Evolutionary conservation across 2,113 vertebrate species (phyloP), one percentile per base, ranked within the genome.

Genomic region (Aix galericulata): DNA sequence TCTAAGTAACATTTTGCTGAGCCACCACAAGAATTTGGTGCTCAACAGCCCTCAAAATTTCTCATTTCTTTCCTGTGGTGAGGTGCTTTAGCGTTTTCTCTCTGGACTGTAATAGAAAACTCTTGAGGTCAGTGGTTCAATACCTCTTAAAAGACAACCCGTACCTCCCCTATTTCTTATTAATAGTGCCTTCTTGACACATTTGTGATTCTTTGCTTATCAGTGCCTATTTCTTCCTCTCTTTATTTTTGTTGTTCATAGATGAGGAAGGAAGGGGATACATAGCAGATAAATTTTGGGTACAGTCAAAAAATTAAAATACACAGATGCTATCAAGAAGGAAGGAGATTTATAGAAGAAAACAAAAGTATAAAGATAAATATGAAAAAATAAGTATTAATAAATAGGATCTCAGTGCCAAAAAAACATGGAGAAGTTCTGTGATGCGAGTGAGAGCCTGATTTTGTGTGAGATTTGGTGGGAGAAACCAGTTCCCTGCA

Each of bases 41-140:
- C 86, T 98, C 97, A 98, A 97, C 96, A 95, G 94, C 92, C 97
- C 97, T 97, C 97, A 97, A 97, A 98, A 97, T 98, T 97, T 98
- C 96, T 97, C 97, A 98, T 98, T 97, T 98, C 96, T 97, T 98
- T 96, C 97, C 97, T 96, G 92, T 88, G 87, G 97, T 93, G 97
- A 97, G 44, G 79, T 84, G 83, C 91, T 97, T 98, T 97, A 97
- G 87, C 9, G 36, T 84, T 92, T 97, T 94, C 75, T 95, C 91
- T 88, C 82, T 16, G 46, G 88, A 97, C 80, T 89, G 63, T 94
- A 94, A 96, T 87, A 96, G 83, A 96, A 98, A 97, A 94, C 82
- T 95, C 79, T 93, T 92, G 96, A 94, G 95, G 93, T 96, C 93
- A 97, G 59, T 77, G 88, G 86, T 97, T 98, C 84, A 69, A 60